Conservation (phyloP, 2,797 vertebrate genomes). For the Mionectes olivaceus region DNA sequence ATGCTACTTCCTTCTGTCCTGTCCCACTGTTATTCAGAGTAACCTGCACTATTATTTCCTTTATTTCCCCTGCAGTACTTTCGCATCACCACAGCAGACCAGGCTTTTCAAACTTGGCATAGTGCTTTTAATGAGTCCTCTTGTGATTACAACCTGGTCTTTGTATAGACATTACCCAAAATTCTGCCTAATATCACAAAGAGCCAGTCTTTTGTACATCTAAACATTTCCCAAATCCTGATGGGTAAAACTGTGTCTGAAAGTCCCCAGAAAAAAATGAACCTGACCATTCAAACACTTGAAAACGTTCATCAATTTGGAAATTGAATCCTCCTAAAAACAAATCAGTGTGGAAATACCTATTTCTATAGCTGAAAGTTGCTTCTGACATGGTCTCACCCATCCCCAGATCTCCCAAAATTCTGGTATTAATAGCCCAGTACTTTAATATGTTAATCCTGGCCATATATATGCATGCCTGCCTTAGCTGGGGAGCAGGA, state of each 20-base stretch:
- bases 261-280: neutral
- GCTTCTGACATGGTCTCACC: neutral
- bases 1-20: neutral
- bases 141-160: neutral
- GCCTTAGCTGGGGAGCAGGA: neutral
- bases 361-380: neutral
- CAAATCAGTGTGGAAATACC: neutral
- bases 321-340: neutral
- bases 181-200: neutral
- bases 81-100: neutral
- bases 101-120: neutral
- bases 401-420: neutral
- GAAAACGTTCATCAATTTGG: neutral
- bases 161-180: neutral
- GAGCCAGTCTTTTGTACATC: neutral
- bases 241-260: neutral
- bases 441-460: neutral
- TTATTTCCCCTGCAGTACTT: neutral
- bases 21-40: neutral
- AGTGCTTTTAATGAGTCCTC: neutral
- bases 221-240: neutral
- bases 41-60: neutral
- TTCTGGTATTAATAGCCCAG: neutral
- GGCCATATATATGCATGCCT: neutral
- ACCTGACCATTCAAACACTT: neutral